A percentile compares a stretch with the other conserved stretches of the same genome.
These are phyloP conservation scores for Unio delphinus DNA, from an alignment of 2,888 invertebrate species.

Conservation along the genomic window DNA sequence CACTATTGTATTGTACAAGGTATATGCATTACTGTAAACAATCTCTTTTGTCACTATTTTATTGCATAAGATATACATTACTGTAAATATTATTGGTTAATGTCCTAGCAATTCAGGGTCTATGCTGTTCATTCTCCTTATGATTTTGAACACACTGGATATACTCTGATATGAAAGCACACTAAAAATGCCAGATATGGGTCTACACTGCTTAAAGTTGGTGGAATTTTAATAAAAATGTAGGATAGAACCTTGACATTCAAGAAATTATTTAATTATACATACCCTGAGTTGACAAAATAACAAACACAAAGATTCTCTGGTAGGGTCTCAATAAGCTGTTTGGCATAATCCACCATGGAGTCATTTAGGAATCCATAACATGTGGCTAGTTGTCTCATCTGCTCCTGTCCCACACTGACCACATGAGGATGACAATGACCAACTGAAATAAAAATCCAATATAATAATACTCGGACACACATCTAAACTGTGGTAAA, in stretches of 20 bases:
- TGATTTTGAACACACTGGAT: not conserved
- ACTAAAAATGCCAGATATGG: no score
- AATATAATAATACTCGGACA: not conserved
- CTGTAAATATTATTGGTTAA: no score
- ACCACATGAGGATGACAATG: slow-evolving; percentile 67
- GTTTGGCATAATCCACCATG: slow-evolving; percentile 57
- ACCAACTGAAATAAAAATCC: slow-evolving; percentile 51
- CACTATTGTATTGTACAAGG: no score
- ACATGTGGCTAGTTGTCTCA: slow-evolving; percentile 55
- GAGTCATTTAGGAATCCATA: slow-evolving; percentile 60
- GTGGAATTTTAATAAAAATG: no score
- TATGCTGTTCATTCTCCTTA: no score
- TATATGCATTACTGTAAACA: no score
- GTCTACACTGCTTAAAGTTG: no score
- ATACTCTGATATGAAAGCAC: not conserved
- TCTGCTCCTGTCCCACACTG: slow-evolving; percentile 61
- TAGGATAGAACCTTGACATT: no score
- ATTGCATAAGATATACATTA: no score
- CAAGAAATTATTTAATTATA: not conserved
- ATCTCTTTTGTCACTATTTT: no score
- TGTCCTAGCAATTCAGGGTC: no score
- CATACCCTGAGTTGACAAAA: slow-evolving; percentile 65
- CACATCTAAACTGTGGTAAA: no score
- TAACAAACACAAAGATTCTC: slow-evolving; percentile 62
- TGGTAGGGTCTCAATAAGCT: slow-evolving; percentile 60